Conservation (phyloP, 2,888 invertebrate genomes). For the Caenorhabditis sp. region DNA sequence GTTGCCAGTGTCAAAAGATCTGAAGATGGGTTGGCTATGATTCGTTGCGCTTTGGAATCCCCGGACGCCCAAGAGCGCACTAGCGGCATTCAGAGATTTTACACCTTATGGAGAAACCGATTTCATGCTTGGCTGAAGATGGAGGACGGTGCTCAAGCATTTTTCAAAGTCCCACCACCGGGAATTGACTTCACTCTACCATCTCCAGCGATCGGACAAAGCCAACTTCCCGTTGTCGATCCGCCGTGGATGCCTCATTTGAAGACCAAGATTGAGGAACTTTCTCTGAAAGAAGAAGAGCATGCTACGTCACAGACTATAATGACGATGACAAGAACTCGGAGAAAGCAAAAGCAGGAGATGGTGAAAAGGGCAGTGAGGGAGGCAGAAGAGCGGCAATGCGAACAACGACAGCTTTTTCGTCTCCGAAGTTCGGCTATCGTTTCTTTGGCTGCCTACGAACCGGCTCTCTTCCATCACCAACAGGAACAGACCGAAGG, state of each 20-base stretch:
- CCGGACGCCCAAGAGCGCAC: constrained; percentile 88
- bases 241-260: constrained; percentile 99
- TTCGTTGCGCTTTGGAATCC: constrained; percentile 90
- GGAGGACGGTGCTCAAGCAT: constrained; percentile 96
- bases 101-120: constrained; percentile 95
- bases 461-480: constrained; percentile 89
- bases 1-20: constrained; percentile 93
- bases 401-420: constrained; percentile 70
- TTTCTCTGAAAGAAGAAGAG: constrained; percentile 96
- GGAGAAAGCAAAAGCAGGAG: constrained; percentile 99
- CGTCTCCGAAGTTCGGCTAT: constrained; percentile 93
- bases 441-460: constrained; percentile 93
- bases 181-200: constrained; percentile 99
- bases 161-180: constrained; percentile 97
- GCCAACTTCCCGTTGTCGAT: constrained; percentile 83
- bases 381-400: constrained; percentile 91
- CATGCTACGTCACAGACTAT: constrained; percentile 80
- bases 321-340: constrained; percentile 97
- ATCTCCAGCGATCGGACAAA: constrained; percentile 97
- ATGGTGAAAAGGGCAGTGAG: constrained; percentile 94
- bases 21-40: constrained; percentile 89
- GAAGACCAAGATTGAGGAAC: constrained; percentile 98
- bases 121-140: constrained; percentile 99
- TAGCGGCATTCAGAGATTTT: constrained; percentile 87
- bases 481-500: constrained; percentile 66